Conservation (phyloP, 2,888 invertebrate genomes). For the Lasioglossum calceatum region DNA sequence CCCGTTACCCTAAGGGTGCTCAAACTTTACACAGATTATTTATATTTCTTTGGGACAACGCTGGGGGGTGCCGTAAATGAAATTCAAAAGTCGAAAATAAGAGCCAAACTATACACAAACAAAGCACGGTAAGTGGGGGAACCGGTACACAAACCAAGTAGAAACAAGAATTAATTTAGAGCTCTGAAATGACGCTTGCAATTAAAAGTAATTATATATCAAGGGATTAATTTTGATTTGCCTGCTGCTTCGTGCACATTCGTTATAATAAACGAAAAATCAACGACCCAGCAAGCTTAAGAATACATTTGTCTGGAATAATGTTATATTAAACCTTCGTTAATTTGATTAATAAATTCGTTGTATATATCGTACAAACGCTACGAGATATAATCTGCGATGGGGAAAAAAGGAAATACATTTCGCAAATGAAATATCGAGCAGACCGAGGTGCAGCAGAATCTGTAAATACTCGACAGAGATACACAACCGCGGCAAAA, state of each 20-base stretch:
- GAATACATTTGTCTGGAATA: neutral
- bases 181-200: too few relatives aligned
- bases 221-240: neutral
- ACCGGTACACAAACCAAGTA: neutral
- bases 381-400: neutral
- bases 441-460: neutral
- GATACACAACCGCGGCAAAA: constrained; percentile 46
- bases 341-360: neutral
- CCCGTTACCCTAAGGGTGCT: too few relatives aligned
- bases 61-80: too few relatives aligned
- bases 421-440: constrained; percentile 48
- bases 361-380: neutral
- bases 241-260: neutral
- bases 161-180: too few relatives aligned
- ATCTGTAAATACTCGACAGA: constrained; percentile 28
- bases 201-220: too few relatives aligned
- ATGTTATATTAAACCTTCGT: neutral
- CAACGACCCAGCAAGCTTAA: neutral
- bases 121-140: too few relatives aligned
- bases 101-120: too few relatives aligned
- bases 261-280: neutral
- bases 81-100: too few relatives aligned
- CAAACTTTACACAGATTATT: too few relatives aligned
- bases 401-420: constrained; percentile 18
- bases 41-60: too few relatives aligned